These are phyloP conservation scores for Capitella teleta DNA, from an alignment of 1,140 invertebrate species.

Conservation along the genomic window DNA sequence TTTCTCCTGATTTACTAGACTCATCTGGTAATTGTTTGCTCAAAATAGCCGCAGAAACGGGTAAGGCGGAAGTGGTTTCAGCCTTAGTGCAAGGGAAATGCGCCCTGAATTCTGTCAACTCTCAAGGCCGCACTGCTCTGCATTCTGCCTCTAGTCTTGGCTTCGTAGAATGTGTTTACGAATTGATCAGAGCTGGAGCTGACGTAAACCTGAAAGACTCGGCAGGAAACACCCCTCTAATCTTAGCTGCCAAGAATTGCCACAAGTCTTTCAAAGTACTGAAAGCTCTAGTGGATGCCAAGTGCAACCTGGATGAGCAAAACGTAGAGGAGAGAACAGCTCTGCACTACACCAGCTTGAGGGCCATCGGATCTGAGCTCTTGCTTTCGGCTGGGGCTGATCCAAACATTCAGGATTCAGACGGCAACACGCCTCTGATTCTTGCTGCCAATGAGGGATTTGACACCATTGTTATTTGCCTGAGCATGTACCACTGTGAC, in stretches of 20 bases:
- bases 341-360: conserved; percentile 26
- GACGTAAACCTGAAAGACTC: conserved; percentile 20
- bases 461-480: conserved; percentile 19
- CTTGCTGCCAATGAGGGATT: conserved; percentile 33
- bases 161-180: conserved; percentile 18
- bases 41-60: conserved; percentile 3
- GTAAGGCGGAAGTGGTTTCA: conserved; percentile 2
- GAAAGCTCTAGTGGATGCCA: conserved; percentile 15
- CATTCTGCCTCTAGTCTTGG: conserved; percentile 25
- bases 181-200: conserved; percentile 19
- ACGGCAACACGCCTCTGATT: conserved; percentile 27
- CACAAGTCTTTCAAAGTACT: conserved; percentile 15
- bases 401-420: conserved; percentile 22
- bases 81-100: background rate
- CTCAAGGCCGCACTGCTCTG: conserved; percentile 18
- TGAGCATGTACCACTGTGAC: conserved; percentile 21
- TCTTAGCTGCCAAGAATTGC: conserved; percentile 18
- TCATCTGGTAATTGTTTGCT: conserved; percentile 2
- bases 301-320: conserved; percentile 19
- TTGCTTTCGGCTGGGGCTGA: conserved; percentile 24
- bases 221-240: conserved; percentile 25
- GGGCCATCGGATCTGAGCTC: conserved; percentile 20
- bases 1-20: conserved; percentile 1
- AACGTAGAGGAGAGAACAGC: conserved; percentile 26
- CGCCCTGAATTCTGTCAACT: conserved; percentile 10